Conservation (phyloP, 2,113 vertebrate species). For the Hucho hucho region DNA sequence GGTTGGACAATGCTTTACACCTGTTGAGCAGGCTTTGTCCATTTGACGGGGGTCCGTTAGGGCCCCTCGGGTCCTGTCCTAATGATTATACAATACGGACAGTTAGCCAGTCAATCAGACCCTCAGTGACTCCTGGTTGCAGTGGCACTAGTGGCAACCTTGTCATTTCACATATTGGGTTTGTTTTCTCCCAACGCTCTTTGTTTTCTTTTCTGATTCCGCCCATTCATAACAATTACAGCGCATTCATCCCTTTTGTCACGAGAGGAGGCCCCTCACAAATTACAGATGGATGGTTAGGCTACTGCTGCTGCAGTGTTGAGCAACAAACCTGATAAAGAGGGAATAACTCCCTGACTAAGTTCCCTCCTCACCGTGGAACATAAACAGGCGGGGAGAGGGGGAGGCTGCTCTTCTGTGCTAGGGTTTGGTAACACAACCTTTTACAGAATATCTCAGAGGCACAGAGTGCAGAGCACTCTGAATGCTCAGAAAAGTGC, state of each 20-base stretch:
- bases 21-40: constrained; percentile 27
- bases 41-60: constrained; percentile 1
- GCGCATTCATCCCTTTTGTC: constrained; percentile 2
- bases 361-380: not conserved
- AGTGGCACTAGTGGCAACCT: constrained; percentile 1
- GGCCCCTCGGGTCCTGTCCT: constrained; percentile 9
- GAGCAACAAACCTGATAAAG: not conserved
- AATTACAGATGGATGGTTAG: constrained; percentile 13
- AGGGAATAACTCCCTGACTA: not conserved
- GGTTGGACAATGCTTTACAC: not conserved
- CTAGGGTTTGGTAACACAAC: not conserved
- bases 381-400: not conserved
- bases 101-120: constrained; percentile 45
- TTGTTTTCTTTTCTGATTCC: constrained; percentile 24
- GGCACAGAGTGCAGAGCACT: not conserved
- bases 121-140: constrained; percentile 8
- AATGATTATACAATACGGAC: constrained; percentile 30
- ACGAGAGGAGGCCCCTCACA: not conserved
- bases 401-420: not conserved
- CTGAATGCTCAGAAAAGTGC: not conserved
- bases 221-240: constrained; percentile 38
- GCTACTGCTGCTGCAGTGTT: not conserved
- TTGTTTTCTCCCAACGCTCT: constrained; percentile 36
- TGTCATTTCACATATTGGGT: constrained; percentile 37
- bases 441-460: not conserved